Conservation (phyloP, 92 coral and sea anemone genomes). For the Actinostola sp. region DNA sequence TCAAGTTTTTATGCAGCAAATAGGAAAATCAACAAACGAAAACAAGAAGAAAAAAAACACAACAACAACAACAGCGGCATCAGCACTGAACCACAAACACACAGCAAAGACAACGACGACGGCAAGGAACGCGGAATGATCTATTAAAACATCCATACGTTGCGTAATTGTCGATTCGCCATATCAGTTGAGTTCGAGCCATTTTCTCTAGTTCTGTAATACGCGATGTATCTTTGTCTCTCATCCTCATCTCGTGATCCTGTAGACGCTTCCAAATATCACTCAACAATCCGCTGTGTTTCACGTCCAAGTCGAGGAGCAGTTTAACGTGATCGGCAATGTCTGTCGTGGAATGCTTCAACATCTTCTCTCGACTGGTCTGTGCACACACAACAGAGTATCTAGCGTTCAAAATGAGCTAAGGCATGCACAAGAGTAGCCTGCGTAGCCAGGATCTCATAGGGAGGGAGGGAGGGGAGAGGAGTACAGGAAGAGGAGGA, state of each 20-base stretch:
- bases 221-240: slow-evolving; percentile 63
- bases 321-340: slow-evolving; percentile 73
- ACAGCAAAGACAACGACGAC: too few relatives aligned
- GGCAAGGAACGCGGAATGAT: too few relatives aligned
- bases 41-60: too few relatives aligned
- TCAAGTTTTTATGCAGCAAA: too few relatives aligned
- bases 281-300: slow-evolving; percentile 50
- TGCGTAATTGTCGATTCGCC: slow-evolving; percentile 86
- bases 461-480: too few relatives aligned
- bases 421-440: too few relatives aligned
- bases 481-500: too few relatives aligned
- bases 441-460: too few relatives aligned
- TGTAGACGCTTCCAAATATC: slow-evolving; percentile 41
- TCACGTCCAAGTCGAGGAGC: slow-evolving; percentile 57
- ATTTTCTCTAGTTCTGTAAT: slow-evolving; percentile 85
- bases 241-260: slow-evolving; percentile 57
- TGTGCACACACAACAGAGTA: slow-evolving; percentile 14
- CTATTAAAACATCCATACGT: not conserved
- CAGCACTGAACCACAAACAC: too few relatives aligned
- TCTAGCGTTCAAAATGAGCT: too few relatives aligned
- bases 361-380: slow-evolving; percentile 90
- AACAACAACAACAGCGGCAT: too few relatives aligned
- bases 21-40: too few relatives aligned
- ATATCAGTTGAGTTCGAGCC: slow-evolving; percentile 89
- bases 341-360: slow-evolving; percentile 76